Conservation (phyloP, 2,797 vertebrate species). For the Epinephelus malabaricus region DNA sequence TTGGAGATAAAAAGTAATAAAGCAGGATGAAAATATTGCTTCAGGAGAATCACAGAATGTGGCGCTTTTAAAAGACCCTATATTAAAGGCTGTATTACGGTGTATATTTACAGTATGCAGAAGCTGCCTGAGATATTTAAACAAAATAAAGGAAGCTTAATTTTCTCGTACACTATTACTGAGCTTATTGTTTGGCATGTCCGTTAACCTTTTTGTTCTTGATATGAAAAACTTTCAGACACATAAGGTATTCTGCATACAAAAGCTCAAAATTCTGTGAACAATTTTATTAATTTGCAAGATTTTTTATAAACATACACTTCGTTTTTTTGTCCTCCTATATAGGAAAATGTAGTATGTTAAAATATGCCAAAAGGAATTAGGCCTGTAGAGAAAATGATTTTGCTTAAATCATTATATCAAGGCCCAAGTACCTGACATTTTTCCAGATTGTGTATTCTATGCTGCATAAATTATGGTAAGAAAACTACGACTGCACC, state of each 20-base stretch:
- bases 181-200: background rate
- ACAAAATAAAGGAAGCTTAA: background rate
- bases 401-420: background rate
- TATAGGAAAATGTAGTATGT: background rate
- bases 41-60: conserved; percentile 1
- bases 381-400: background rate
- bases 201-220: conserved; percentile 6
- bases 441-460: background rate
- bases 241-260: background rate
- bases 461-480: background rate
- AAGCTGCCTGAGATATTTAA: background rate
- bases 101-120: background rate
- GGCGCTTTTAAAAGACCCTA: background rate
- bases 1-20: conserved; percentile 15
- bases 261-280: conserved; percentile 6
- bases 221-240: background rate
- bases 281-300: conserved; percentile 10
- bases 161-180: background rate
- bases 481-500: conserved; percentile 20
- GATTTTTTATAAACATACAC: background rate
- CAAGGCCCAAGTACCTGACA: background rate
- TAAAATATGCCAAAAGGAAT: conserved; percentile 10
- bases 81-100: conserved; percentile 1
- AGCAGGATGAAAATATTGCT: background rate
- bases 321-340: background rate